Evolutionary conservation across 2,888 invertebrate genomes (phyloP), one percentile per base, ranked within the genome.

Genomic region (Sinohyriopsis cumingii): DNA sequence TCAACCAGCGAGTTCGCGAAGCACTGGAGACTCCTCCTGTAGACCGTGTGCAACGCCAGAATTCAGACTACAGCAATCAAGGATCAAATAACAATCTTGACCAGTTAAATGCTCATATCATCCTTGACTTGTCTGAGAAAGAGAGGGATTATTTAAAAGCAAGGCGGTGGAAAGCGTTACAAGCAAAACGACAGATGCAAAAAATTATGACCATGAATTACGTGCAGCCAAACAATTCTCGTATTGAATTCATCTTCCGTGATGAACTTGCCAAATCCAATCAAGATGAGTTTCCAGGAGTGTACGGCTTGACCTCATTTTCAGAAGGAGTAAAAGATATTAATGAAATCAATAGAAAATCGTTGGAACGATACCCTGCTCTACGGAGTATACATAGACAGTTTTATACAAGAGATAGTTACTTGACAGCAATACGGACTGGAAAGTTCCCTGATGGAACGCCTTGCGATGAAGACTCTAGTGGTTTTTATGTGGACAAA

Each of bases 11-110:
- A 56, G 89, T 89, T 4, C 77, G 88, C 22, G 88, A 88, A 55
- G 88, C 88, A 3, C 76, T 89, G 61, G 87, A 88, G 62, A 87
- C 89, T 20, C 89, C 88, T n/a, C 88, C 88, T 6, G 82, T 84
- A 12, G 86, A 85, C 62, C 72, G 84, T 15, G 67, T 71, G 15
- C 73, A 76, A n/a, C 63, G 74, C 25, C 73, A 77, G 55, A 73
- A 73, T 18, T 65, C 72, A 5, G 72, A 65, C 18, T 73, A 71
- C 56, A 59, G 68, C 22, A 20, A 53, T 55, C 62, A 60, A 22
- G 63, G 62, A 45, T 70, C 77, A 67, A 74, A 75, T 63, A 74
- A 73, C 24, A 75, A 79, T 19, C 72, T 81, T 12, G 82, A 84
- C 61, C 73, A 78, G 59, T 72, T 87, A 45, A 87, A 87, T 71